Percentiles rank a stretch among this genome's conserved stretches.
Conservation (phyloP, 2,113 vertebrate species). For the Chitala chitala region DNA sequence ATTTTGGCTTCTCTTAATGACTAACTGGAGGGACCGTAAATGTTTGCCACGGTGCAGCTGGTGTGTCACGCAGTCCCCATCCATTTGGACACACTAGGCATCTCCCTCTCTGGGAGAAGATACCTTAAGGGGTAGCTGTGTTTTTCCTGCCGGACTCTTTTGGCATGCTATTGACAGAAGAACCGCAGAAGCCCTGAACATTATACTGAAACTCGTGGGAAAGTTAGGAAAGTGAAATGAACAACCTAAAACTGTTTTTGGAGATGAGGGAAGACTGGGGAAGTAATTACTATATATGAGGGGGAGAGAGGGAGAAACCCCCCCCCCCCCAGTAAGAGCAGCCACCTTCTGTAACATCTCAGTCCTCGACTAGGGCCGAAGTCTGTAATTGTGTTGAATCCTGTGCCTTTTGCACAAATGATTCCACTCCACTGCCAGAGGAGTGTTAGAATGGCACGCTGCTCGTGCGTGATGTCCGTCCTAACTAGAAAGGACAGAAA, state of each 20-base stretch:
- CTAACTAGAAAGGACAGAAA: neutral
- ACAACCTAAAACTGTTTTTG: neutral
- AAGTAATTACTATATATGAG: conserved; percentile 13
- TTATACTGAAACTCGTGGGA: conserved; percentile 12
- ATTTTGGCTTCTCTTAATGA: too few species aligned
- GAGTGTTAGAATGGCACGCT: neutral
- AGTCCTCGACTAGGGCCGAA: neutral
- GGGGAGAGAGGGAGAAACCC: neutral
- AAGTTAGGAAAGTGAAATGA: neutral
- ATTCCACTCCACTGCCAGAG: neutral
- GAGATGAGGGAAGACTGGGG: conserved; percentile 14
- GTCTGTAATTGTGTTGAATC: neutral
- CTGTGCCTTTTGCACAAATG: neutral
- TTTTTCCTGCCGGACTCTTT: neutral
- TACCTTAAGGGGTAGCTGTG: neutral
- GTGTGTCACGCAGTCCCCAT: neutral
- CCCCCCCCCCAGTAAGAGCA: neutral
- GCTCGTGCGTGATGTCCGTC: neutral
- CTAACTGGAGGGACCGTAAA: too few species aligned
- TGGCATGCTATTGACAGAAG: neutral
- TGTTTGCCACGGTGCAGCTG: too few species aligned
- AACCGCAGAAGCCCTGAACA: neutral
- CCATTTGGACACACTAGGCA: neutral
- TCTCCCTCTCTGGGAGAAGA: neutral
- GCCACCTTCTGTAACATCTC: neutral